Evolutionary conservation across 2,888 invertebrate species (phyloP).

Genomic region (Calephelis perditalis): DNA sequence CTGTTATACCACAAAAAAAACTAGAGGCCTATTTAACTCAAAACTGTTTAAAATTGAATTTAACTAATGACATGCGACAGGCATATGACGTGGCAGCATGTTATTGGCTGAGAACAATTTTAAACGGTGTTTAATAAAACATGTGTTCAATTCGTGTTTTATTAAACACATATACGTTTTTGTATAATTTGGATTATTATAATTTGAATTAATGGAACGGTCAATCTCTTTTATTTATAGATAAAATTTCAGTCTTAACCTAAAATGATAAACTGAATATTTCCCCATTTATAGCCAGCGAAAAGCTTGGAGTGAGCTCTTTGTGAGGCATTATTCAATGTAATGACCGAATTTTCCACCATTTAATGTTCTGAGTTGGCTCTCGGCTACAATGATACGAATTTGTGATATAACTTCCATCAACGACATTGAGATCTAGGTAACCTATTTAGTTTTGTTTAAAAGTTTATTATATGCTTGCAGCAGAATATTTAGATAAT

Average conservation of each 20-base stretch:
- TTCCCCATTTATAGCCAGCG: background rate
- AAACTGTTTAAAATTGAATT: too few relatives aligned
- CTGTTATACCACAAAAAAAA: background rate
- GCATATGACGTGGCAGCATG: too few relatives aligned
- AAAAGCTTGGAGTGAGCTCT: slow-evolving; percentile 1
- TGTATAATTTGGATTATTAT: background rate
- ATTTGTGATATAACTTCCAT: background rate
- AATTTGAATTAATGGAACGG: background rate
- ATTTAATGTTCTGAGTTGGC: slow-evolving; percentile 8
- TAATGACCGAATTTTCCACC: slow-evolving; percentile 7
- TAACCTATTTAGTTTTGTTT: background rate
- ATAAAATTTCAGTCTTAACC: background rate
- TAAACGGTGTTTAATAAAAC: too few relatives aligned
- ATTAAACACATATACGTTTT: background rate
- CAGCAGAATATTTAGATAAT: background rate
- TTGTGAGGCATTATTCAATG: background rate
- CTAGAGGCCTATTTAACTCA: too few relatives aligned
- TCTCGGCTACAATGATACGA: background rate
- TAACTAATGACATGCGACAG: too few relatives aligned
- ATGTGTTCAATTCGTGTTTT: background rate
- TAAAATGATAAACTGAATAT: slow-evolving; percentile 1
- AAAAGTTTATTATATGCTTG: background rate
- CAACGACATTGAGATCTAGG: slow-evolving; percentile 4
- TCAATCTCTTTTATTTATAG: background rate
- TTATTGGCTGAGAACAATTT: too few relatives aligned